A percentile compares a stretch with the other conserved stretches of the same genome.
phyloP scores from a whole-genome alignment of 2,113 vertebrate genomes.

The Tretioscincus oriximinensis region DNA sequence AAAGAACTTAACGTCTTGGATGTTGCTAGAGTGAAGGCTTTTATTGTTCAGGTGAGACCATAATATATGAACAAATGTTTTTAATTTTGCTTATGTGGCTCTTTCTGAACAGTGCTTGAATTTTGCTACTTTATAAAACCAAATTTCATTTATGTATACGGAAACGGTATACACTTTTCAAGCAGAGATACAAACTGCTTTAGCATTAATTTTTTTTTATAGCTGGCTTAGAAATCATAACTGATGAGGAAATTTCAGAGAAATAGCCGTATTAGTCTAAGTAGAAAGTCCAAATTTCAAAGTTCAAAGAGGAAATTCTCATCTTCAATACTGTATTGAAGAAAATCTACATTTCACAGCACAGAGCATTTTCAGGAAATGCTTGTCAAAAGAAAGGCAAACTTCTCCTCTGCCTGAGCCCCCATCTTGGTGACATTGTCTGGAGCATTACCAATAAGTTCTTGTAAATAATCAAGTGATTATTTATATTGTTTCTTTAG shows the following conservation, averaged over 20 bases:
- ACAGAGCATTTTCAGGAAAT: constrained; percentile 74
- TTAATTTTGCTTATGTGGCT: background rate
- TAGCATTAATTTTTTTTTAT: too few species aligned
- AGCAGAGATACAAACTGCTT: background rate
- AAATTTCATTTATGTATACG: background rate
- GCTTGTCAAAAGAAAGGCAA: constrained; percentile 76
- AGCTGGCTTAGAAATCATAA: constrained; percentile 6
- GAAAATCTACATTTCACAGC: background rate
- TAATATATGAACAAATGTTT: too few species aligned
- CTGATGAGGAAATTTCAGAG: constrained; percentile 18
- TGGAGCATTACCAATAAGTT: constrained; percentile 71
- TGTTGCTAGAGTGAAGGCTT: too few species aligned
- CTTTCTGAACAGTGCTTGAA: background rate
- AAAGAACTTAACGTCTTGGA: too few species aligned
- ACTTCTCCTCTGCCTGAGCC: constrained; percentile 38
- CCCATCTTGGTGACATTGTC: constrained; percentile 1
- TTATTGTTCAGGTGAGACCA: background rate
- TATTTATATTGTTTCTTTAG: background rate
- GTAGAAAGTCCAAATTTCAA: too few species aligned
- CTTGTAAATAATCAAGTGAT: constrained; percentile 70
- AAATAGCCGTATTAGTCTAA: too few species aligned
- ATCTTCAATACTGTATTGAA: background rate
- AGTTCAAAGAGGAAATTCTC: constrained; percentile 23
- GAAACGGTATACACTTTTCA: background rate
- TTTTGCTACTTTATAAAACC: background rate